phyloP scores from a whole-genome alignment of 2,888 invertebrate species.

The Eilema depressum region DNA sequence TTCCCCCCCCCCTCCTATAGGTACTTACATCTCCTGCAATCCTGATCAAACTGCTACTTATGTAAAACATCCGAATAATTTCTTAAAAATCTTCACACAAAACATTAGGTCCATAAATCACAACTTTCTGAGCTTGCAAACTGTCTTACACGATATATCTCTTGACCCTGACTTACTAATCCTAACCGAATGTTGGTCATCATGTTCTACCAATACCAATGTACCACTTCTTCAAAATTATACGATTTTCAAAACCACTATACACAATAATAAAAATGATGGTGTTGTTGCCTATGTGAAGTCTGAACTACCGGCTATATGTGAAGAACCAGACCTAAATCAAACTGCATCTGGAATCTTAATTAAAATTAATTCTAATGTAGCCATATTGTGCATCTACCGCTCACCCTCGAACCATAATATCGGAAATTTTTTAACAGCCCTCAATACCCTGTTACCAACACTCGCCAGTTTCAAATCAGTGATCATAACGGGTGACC shows the following conservation, averaged over 20 bases:
- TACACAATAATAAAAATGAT: conserved; percentile 7
- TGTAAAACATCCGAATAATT: too few relatives aligned
- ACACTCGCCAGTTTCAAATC: not conserved
- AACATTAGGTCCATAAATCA: too few relatives aligned
- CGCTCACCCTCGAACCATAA: not conserved
- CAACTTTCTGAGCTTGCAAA: too few relatives aligned
- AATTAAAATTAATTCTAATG: conserved; percentile 2
- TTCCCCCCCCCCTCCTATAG: not conserved
- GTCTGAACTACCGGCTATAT: not conserved
- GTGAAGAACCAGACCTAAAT: not conserved
- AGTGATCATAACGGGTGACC: conserved; percentile 24
- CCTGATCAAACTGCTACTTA: too few relatives aligned
- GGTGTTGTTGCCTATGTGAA: not conserved
- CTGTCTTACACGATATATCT: too few relatives aligned
- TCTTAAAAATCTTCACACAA: too few relatives aligned
- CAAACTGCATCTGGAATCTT: not conserved
- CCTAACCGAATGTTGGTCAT: conserved; percentile 6
- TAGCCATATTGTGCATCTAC: not conserved
- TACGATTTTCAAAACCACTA: not conserved
- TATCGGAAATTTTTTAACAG: not conserved
- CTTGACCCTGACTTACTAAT: not conserved
- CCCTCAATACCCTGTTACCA: not conserved
- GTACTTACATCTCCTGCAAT: not conserved
- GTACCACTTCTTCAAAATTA: not conserved
- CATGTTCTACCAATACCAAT: not conserved